These are phyloP conservation scores for Eupithecia inturbata DNA, from an alignment of 2,888 invertebrate genomes.

Conservation along the genomic window DNA sequence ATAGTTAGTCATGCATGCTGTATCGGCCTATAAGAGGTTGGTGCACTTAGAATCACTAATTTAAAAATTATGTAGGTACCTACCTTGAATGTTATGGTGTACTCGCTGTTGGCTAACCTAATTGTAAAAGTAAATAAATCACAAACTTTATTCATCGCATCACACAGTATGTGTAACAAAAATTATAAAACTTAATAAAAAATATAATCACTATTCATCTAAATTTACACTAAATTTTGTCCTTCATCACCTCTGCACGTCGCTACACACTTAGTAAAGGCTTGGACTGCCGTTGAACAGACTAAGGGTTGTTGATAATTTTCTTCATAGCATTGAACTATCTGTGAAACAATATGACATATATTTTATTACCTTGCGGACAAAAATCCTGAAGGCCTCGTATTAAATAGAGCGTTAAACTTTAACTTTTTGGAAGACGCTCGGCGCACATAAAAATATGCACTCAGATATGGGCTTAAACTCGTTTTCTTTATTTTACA, in stretches of 20 bases:
- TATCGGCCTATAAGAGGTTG: no score
- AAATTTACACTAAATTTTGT: conserved; percentile 39
- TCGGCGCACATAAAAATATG: no score
- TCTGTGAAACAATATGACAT: conserved; percentile 54
- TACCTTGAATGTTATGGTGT: no score
- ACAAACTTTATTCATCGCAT: conserved; percentile 1
- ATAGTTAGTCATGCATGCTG: no score
- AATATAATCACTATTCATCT: not conserved
- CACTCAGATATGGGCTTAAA: no score
- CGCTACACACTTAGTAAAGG: conserved; percentile 69
- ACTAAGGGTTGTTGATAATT: conserved; percentile 72
- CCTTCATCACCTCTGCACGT: conserved; percentile 61
- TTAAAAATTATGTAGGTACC: no score
- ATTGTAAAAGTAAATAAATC: no score
- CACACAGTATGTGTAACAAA: not conserved
- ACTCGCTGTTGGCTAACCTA: no score
- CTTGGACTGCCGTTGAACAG: conserved; percentile 72
- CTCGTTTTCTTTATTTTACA: no score
- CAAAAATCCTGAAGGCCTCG: not conserved
- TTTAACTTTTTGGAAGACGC: no score
- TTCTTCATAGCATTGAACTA: conserved; percentile 75
- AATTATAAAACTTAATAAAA: conserved; percentile 1
- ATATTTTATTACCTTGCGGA: not conserved
- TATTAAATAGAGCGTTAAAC: not conserved
- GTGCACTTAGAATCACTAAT: no score